These are phyloP conservation scores for Dermolepida albohirtum DNA, from an alignment of 2,888 invertebrate species.

Conservation along the genomic window DNA sequence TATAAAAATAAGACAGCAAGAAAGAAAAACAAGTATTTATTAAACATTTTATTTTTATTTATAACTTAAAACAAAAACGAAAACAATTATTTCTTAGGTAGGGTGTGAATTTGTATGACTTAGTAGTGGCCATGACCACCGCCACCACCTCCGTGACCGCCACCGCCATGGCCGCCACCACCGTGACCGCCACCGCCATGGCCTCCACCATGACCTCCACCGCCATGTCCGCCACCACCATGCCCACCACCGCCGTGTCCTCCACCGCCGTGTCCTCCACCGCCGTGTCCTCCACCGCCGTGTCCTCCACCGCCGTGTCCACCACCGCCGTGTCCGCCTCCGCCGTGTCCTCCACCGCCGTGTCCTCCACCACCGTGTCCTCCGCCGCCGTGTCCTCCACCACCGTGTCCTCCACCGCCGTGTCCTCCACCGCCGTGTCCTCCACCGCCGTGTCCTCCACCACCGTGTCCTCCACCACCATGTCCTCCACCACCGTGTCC, in stretches of 20 bases:
- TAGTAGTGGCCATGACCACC: constrained; percentile 37
- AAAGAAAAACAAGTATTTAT: background rate
- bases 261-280: constrained; percentile 14
- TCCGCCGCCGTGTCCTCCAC: constrained; percentile 29
- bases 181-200: constrained; percentile 6
- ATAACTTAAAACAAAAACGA: constrained; percentile 35
- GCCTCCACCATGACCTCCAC: constrained; percentile 5
- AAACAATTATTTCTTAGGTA: constrained; percentile 31
- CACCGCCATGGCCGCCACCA: constrained; percentile 1
- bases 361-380: constrained; percentile 12
- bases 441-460: constrained; percentile 20
- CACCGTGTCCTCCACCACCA: constrained; percentile 14
- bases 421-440: constrained; percentile 25
- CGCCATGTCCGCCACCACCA: constrained; percentile 1
- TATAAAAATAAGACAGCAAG: too few species aligned
- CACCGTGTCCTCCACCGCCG: constrained; percentile 30
- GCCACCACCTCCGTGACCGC: constrained; percentile 17
- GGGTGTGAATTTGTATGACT: constrained; percentile 25
- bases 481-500: constrained; percentile 18
- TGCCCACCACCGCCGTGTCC: constrained; percentile 7
- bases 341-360: constrained; percentile 57
- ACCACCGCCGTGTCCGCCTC: constrained; percentile 4
- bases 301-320: constrained; percentile 6
- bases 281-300: constrained; percentile 26
- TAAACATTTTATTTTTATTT: constrained; percentile 34